These are phyloP conservation scores for Rhopalosiphum nymphaeae DNA, from an alignment of 2,888 invertebrate species.

Conservation along the genomic window DNA sequence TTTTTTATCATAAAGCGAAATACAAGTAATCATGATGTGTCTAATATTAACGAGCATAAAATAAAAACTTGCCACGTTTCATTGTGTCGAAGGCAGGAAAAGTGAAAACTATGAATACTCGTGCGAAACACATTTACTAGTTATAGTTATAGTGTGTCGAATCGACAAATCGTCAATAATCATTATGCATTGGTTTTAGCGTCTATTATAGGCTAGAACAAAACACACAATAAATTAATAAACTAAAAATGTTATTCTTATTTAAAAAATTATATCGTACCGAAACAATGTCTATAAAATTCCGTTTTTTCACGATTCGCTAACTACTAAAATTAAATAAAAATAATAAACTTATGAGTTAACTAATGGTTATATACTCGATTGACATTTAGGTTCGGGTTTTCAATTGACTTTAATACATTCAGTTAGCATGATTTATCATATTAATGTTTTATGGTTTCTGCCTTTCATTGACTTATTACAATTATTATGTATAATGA, in stretches of 20 bases:
- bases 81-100: neutral
- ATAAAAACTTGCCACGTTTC: neutral
- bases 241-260: neutral
- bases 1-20: neutral
- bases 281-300: neutral
- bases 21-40: neutral
- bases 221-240: neutral
- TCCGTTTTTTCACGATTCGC: neutral
- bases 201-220: neutral
- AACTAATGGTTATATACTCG: neutral
- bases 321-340: neutral
- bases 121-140: neutral
- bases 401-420: no score
- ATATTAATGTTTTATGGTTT: neutral
- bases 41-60: neutral
- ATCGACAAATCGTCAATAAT: neutral
- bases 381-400: neutral
- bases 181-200: neutral
- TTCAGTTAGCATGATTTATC: no score
- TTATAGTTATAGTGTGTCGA: neutral
- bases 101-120: neutral
- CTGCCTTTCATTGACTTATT: neutral
- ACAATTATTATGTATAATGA: neutral
- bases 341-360: neutral
- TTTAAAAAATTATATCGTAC: neutral